Evolutionary conservation across 2,888 invertebrate genomes (phyloP).

Genomic region (Drosophila parthenogenetica): DNA sequence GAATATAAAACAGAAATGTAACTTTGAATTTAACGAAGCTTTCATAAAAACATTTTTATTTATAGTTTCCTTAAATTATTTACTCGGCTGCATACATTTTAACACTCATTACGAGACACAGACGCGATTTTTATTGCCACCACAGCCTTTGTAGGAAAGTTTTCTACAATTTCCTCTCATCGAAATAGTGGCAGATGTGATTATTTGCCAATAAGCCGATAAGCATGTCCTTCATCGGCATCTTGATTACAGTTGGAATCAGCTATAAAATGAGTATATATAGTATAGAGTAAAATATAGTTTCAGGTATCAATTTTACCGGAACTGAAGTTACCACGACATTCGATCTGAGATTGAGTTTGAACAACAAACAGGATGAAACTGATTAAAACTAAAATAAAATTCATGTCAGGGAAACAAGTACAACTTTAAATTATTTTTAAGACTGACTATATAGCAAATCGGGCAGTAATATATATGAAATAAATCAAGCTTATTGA

Average conservation of each 20-base stretch:
- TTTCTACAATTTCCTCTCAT: constrained; percentile 9
- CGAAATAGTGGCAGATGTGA: constrained; percentile 43
- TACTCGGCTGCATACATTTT: background rate
- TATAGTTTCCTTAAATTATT: background rate
- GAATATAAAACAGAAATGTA: no score
- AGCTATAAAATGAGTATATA: background rate
- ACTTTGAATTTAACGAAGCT: no score
- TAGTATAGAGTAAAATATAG: background rate
- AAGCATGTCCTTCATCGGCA: constrained; percentile 19
- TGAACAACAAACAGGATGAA: constrained; percentile 6
- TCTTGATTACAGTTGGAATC: background rate
- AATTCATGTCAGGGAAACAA: constrained; percentile 5
- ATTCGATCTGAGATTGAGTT: constrained; percentile 1
- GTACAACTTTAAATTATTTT: background rate
- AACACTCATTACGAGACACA: constrained; percentile 23
- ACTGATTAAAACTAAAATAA: constrained; percentile 1
- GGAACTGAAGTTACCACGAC: constrained; percentile 7
- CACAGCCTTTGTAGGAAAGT: constrained; percentile 43
- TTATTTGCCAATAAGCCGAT: constrained; percentile 26
- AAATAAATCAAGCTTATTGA: no score
- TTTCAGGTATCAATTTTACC: background rate
- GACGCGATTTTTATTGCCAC: constrained; percentile 44
- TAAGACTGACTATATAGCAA: background rate
- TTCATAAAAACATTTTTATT: no score
- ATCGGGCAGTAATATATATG: background rate